These are phyloP conservation scores for Propsilocerus akamusi DNA, from an alignment of 1,140 invertebrate genomes.

Conservation along the genomic window DNA sequence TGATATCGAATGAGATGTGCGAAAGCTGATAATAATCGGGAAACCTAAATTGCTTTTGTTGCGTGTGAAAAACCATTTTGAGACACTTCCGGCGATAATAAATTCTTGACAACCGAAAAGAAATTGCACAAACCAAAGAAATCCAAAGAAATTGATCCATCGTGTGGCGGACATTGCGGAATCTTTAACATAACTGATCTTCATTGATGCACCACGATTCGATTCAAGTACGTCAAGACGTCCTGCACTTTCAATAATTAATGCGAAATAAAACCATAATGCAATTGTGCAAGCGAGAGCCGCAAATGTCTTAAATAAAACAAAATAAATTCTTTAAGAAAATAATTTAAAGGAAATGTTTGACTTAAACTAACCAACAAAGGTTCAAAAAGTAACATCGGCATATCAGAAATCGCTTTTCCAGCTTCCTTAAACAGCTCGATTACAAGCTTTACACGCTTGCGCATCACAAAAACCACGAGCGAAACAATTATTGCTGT, in stretches of 20 bases:
- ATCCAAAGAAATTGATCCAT: constrained; percentile 48
- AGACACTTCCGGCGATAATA: constrained; percentile 52
- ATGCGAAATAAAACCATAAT: constrained; percentile 36
- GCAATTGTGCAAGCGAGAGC: constrained; percentile 30
- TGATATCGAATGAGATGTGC: constrained; percentile 44
- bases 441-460: constrained; percentile 46
- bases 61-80: constrained; percentile 59
- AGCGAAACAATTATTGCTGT: constrained; percentile 41
- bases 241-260: constrained; percentile 45
- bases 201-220: constrained; percentile 30
- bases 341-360: constrained; percentile 5
- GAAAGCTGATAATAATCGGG: constrained; percentile 35
- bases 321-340: background rate
- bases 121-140: constrained; percentile 56
- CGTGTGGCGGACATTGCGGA: constrained; percentile 28
- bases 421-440: constrained; percentile 57
- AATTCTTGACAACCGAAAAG: constrained; percentile 58
- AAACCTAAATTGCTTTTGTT: constrained; percentile 38
- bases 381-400: constrained; percentile 54
- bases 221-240: constrained; percentile 24
- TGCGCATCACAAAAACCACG: constrained; percentile 52
- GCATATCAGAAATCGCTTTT: constrained; percentile 49
- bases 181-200: constrained; percentile 8
- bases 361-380: constrained; percentile 33
- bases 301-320: constrained; percentile 39